These are phyloP conservation scores for Lutjanus erythropterus DNA, from an alignment of 2,113 vertebrate species.

Conservation along the genomic window DNA sequence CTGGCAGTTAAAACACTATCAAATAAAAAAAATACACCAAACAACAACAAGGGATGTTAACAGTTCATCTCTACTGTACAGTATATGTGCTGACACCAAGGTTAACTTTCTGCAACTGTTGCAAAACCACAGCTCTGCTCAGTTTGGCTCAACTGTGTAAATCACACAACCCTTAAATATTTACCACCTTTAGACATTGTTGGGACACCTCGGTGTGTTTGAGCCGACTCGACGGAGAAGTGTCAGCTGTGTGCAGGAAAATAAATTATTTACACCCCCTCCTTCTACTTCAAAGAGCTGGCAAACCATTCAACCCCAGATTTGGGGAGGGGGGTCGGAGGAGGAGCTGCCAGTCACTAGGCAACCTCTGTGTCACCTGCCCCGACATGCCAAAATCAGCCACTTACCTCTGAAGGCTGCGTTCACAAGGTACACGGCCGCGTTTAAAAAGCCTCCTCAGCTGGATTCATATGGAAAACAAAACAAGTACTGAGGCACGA, in stretches of 20 bases:
- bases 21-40: background rate
- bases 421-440: constrained; percentile 35
- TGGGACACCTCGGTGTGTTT: constrained; percentile 72
- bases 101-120: constrained; percentile 43
- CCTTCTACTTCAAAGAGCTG: constrained; percentile 83
- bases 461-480: constrained; percentile 55
- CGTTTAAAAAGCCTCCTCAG: constrained; percentile 57
- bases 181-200: constrained; percentile 75
- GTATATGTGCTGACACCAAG: constrained; percentile 15
- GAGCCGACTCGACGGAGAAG: constrained; percentile 67
- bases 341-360: constrained; percentile 70
- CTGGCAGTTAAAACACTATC: background rate
- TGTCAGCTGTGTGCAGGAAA: constrained; percentile 77
- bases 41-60: background rate
- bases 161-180: constrained; percentile 73
- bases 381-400: constrained; percentile 73
- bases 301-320: constrained; percentile 77
- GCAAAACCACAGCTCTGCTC: constrained; percentile 43
- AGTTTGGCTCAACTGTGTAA: constrained; percentile 53
- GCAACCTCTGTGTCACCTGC: constrained; percentile 81
- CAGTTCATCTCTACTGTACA: background rate
- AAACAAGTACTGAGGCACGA: constrained; percentile 45
- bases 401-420: constrained; percentile 56
- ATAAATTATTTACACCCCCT: constrained; percentile 84
- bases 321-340: constrained; percentile 48